Evolutionary conservation across 2,888 invertebrate species (phyloP), one percentile per base, ranked within the genome.

Genomic region (Seira sanloemensis): DNA sequence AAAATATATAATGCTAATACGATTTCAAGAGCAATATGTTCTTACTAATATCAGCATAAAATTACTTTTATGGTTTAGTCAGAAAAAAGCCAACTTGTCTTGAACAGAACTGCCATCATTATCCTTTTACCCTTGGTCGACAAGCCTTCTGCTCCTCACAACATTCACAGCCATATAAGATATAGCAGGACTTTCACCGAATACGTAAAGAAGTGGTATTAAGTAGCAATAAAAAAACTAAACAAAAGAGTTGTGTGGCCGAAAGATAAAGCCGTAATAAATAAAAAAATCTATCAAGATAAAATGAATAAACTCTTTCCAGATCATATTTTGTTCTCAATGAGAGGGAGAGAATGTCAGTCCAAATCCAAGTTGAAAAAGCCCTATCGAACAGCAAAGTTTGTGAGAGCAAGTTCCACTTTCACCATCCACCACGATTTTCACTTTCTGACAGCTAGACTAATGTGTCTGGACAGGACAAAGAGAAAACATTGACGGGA

Each of bases 11-110:
- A 46, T 66, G 75, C 66, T 75, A 75, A 75, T 66, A 66, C 66
- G 23, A 66, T 75, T 75, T 75, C 66, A 67, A 66, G 67, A 75
- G 75, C 75, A 75, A 75, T 75, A 75, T 75, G 75, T 67, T 67
- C 37, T 7, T 4, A 37, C 37, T 37, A 37, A 37, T 37, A 37
- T 37, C 37, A 37, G 37, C 37, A 37, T 37, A 37, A 37, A 37
- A 37, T 37, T 37, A 37, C 37, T 37, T 37, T 37, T 37, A 37
- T 37, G 37, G 37, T 37, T 37, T 37, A 12, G 4, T 7, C 5
- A 37, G 37, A 37, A 37, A 37, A 37, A 37, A 37, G 12, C 37
- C 37, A 7, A 37, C 37, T 37, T 37, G 37, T 37, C 37, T 37
- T 37, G 5, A 4, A 37, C 37, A 37, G 37, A 12, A 37, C 4